Percentiles rank a stretch among this genome's conserved stretches.
These are phyloP conservation scores for Cygnus atratus DNA, from an alignment of 2,113 vertebrate species.

Conservation along the genomic window DNA sequence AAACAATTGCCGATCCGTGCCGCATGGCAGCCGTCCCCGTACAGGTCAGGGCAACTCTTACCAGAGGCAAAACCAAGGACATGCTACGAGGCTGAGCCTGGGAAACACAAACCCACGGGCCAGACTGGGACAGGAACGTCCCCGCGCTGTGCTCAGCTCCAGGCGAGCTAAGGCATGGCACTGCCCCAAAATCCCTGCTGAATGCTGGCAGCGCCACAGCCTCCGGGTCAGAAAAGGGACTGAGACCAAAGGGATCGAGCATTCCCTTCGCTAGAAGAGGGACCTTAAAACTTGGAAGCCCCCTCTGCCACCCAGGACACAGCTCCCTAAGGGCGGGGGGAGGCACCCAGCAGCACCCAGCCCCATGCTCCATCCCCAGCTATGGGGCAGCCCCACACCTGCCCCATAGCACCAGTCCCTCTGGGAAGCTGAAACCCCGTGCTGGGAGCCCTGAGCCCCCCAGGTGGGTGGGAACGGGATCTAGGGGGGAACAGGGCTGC, in stretches of 20 bases:
- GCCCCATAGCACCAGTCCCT: accelerated
- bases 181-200: background rate
- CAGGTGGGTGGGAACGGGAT: background rate
- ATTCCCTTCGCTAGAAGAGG: background rate
- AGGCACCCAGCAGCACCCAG: background rate
- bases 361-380: background rate
- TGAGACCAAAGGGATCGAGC: background rate
- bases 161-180: accelerated
- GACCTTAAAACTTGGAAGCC: background rate
- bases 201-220: accelerated
- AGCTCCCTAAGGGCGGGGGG: background rate
- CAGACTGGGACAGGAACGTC: background rate
- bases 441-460: background rate
- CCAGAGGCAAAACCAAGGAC: background rate
- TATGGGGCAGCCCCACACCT: background rate
- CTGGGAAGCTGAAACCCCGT: background rate
- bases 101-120: background rate
- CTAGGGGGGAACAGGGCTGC: background rate
- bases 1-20: background rate
- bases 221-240: background rate
- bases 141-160: accelerated
- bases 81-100: background rate
- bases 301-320: accelerated
- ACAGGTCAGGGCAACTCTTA: background rate
- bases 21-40: background rate